Evolutionary conservation across 2,797 vertebrate species (phyloP).

Genomic region (Podarcis lilfordi): DNA sequence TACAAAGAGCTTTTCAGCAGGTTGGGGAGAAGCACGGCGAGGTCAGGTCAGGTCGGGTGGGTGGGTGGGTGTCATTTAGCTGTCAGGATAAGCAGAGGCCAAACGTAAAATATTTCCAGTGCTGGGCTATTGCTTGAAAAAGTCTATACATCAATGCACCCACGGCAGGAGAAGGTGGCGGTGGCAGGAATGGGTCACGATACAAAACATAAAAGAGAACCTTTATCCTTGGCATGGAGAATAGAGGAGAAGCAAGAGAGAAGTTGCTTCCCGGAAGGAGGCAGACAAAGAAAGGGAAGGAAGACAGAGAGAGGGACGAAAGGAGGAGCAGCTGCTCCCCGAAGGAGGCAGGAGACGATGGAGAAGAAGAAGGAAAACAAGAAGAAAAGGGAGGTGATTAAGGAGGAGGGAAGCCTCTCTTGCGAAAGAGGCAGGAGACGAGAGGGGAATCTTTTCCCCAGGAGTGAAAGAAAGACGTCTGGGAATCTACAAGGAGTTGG

Average conservation of each 20-base stretch:
- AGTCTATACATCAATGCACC: slow-evolving; percentile 11
- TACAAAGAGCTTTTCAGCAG: background rate
- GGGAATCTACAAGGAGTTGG: slow-evolving; percentile 55
- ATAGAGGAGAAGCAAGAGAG: rapidly evolving
- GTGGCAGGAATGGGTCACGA: background rate
- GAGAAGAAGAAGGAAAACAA: too few relatives aligned
- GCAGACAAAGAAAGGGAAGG: background rate
- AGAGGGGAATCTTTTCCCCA: background rate
- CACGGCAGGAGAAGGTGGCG: background rate
- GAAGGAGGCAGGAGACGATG: too few relatives aligned
- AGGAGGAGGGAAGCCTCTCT: background rate
- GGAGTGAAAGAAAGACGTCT: slow-evolving; percentile 55
- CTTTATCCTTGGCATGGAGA: background rate
- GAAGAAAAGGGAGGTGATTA: background rate
- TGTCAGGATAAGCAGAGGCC: slow-evolving; percentile 2
- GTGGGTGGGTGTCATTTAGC: background rate
- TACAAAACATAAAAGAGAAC: slow-evolving; percentile 30
- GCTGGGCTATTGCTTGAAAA: slow-evolving; percentile 61
- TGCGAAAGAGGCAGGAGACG: background rate
- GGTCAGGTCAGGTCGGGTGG: background rate
- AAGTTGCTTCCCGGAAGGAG: background rate
- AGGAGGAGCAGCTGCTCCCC: too few relatives aligned
- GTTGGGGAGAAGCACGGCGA: background rate
- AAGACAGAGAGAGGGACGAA: background rate
- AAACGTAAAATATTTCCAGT: slow-evolving; percentile 7